Base-by-base conservation (phyloP, 1,140 invertebrate genomes). In the Trichomalopsis sarcophagae region DNA sequence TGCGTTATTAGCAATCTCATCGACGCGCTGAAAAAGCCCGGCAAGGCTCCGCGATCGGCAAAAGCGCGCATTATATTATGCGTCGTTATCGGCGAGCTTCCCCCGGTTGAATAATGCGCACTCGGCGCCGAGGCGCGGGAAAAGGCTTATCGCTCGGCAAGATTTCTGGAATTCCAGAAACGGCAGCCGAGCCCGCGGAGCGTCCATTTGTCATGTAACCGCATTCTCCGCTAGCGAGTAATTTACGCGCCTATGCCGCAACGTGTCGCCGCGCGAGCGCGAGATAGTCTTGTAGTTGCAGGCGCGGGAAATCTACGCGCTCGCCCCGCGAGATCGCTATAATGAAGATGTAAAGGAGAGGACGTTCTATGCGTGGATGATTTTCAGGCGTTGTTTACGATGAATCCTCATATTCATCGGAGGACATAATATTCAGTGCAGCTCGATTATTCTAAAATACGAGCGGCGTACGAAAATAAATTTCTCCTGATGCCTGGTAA, bases 151-250 rank as follows among this genome's bases (percentile, higher is more conserved):
- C 75, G 62, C 40, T 1, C 23, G n/a, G 14, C 36, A 27, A 62
- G 76, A 84, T 84, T 79, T 73, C 47, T 84, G 17, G 21, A 84
- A 84, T 84, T 84, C 76, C 76, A 79, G 66, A 79, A 79, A 62
- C 66, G 62, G 30, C 40, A 23, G 6, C 40, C 33, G 36, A 62
- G 36, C n/a, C 78, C 30, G 55, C 13, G 69, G 0, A 21, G 3
- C 62, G 55, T 68, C 62, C 76, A 62, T 71, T 73, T 79, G 62
- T 84, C 82, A 84, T 79, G 76, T 73, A 84, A 79, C 75, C 76
- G 75, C 82, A 84, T 84, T 84, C 82, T 84, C 50, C 23, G 17
- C 33, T 36, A 36, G 33, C 62, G 66, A 50, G 82, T 13, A 84
- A 84, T 84, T 84, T 78, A 55, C 82, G 82, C 66, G 40, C 27